These are phyloP conservation scores for Lepidochrysops patricia DNA, from an alignment of 2,888 invertebrate species.

Conservation along the genomic window DNA sequence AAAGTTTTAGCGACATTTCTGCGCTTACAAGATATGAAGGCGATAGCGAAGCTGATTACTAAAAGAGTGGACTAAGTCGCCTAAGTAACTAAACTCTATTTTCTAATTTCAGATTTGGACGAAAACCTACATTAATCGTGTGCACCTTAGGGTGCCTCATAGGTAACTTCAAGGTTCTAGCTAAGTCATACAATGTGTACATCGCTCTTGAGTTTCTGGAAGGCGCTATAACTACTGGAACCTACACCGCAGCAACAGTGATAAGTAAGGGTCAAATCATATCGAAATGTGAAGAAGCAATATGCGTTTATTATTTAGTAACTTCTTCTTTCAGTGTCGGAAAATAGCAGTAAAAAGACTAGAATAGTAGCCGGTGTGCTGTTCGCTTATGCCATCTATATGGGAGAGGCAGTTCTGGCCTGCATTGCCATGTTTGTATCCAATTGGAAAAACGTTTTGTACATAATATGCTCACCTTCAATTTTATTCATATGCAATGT, in stretches of 20 bases:
- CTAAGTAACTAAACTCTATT: background rate
- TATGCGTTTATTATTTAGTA: too few species aligned
- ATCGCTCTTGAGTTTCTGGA: conserved; percentile 47
- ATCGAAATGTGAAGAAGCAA: too few species aligned
- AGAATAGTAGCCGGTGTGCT: conserved; percentile 48
- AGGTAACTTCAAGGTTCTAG: conserved; percentile 48
- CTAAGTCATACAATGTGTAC: conserved; percentile 42
- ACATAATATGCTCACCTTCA: conserved; percentile 46
- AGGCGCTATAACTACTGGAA: conserved; percentile 43
- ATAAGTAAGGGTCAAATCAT: too few species aligned
- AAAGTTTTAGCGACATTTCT: too few species aligned
- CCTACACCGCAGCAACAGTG: conserved; percentile 43
- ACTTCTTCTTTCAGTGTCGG: conserved; percentile 44
- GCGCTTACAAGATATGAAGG: too few species aligned
- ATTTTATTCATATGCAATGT: conserved; percentile 40
- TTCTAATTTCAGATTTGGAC: conserved; percentile 42
- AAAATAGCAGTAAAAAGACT: conserved; percentile 46
- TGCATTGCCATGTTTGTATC: conserved; percentile 46
- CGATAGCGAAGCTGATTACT: too few species aligned
- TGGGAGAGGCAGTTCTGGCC: conserved; percentile 52
- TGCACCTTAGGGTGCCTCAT: conserved; percentile 40
- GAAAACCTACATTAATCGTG: conserved; percentile 46
- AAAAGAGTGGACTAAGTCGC: too few species aligned
- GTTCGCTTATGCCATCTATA: conserved; percentile 46
- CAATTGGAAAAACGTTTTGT: conserved; percentile 48